Evolutionary conservation across 1,140 invertebrate genomes (phyloP).

Genomic region (Mycetomoellerius zeteki): DNA sequence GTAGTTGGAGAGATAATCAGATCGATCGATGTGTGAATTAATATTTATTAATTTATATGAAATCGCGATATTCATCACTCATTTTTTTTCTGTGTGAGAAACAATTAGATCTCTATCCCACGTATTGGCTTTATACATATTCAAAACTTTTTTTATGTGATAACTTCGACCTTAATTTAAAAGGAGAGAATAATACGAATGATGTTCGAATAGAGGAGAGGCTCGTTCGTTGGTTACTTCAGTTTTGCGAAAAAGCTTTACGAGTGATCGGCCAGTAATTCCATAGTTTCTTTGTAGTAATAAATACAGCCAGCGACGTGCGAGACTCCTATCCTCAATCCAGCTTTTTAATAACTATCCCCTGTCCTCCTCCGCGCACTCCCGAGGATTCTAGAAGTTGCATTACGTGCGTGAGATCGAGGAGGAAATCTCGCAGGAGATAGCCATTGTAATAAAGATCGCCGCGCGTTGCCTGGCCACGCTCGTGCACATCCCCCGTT

Average conservation of each 20-base stretch:
- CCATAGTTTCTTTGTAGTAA: constrained; percentile 37
- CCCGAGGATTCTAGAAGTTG: constrained; percentile 35
- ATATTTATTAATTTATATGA: constrained; percentile 2
- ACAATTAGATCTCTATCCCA: not conserved
- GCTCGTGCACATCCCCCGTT: constrained; percentile 44
- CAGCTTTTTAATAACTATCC: constrained; percentile 42
- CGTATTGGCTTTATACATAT: not conserved
- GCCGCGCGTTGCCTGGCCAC: constrained; percentile 33
- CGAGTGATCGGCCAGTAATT: constrained; percentile 36
- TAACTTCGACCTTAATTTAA: not conserved
- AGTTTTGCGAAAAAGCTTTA: constrained; percentile 26
- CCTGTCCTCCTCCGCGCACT: not conserved
- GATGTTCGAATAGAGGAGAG: not conserved
- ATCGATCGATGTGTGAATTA: not conserved
- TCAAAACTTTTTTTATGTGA: not conserved
- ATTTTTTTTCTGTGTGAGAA: not conserved
- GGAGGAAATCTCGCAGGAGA: constrained; percentile 40
- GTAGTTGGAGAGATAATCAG: too few species aligned
- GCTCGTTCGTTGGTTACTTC: not conserved
- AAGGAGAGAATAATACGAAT: constrained; percentile 16
- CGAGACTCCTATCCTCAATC: constrained; percentile 45
- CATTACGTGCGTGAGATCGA: constrained; percentile 57
- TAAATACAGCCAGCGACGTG: constrained; percentile 40
- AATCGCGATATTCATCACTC: not conserved
- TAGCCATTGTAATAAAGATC: constrained; percentile 62